Percentiles rank a stretch among this genome's conserved stretches.
Evolutionary conservation across 2,113 vertebrate genomes (phyloP).

Genomic region (Puma concolor): DNA sequence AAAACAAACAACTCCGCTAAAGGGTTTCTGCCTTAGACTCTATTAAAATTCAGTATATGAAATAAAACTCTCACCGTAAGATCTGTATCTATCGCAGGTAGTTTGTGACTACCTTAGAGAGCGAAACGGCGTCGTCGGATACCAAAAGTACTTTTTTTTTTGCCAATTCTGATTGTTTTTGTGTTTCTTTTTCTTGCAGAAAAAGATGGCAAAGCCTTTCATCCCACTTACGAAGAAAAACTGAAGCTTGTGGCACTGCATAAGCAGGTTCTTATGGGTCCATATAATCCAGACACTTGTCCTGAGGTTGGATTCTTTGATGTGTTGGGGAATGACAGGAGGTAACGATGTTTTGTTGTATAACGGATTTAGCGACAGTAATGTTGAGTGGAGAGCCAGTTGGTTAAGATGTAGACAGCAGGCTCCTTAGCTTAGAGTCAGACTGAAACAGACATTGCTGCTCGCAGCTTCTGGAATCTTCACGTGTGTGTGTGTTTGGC

Average conservation of each 20-base stretch:
- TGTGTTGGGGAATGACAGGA: constrained; percentile 97
- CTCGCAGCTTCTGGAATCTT: constrained; percentile 13
- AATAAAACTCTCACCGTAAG: neutral
- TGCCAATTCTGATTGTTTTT: constrained; percentile 43
- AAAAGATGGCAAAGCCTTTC: constrained; percentile 99
- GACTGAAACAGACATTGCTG: constrained; percentile 4
- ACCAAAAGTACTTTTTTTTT: neutral
- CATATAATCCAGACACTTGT: constrained; percentile 96
- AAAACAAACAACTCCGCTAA: neutral
- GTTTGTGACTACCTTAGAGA: neutral
- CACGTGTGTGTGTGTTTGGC: constrained; percentile 1
- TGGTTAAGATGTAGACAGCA: neutral
- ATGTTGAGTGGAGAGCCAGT: neutral
- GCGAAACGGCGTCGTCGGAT: neutral
- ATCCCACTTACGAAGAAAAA: constrained; percentile 98
- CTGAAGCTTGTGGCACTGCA: constrained; percentile 96
- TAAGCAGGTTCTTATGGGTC: constrained; percentile 95
- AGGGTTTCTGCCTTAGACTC: neutral
- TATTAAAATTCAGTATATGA: constrained; percentile 14
- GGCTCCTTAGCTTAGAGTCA: neutral
- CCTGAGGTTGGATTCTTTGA: constrained; percentile 99
- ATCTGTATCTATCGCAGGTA: neutral
- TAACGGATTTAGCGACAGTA: constrained; percentile 48
- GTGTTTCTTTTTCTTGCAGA: constrained; percentile 84
- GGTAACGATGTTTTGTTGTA: constrained; percentile 86